These are phyloP conservation scores for Sebastes schlegelii DNA, from an alignment of 2,113 vertebrate species.

Conservation along the genomic window DNA sequence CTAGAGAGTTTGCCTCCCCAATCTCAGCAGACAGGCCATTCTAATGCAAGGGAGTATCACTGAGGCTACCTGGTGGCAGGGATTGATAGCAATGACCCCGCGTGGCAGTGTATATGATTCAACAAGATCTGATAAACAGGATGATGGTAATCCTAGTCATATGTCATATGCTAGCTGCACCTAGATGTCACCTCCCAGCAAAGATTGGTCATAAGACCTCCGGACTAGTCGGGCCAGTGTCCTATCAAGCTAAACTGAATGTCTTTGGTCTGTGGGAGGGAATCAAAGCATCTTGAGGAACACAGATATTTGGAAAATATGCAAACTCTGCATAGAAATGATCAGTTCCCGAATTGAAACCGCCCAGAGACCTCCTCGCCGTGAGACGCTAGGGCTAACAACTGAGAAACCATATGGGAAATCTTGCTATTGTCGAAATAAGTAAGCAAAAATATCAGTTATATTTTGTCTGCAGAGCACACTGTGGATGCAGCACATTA, in stretches of 20 bases:
- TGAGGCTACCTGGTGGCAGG: constrained; percentile 8
- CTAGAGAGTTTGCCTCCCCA: background rate
- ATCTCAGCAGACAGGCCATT: constrained; percentile 12
- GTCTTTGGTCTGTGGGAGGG: background rate
- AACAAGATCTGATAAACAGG: constrained; percentile 2
- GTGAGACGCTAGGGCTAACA: background rate
- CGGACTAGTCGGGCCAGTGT: background rate
- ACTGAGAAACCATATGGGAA: background rate
- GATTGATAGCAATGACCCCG: constrained; percentile 27
- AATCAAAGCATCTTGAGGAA: constrained; percentile 3
- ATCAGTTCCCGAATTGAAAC: background rate
- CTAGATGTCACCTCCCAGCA: constrained; percentile 10
- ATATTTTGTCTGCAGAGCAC: background rate
- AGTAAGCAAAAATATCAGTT: background rate
- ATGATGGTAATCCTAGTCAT: constrained; percentile 15
- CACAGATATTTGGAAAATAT: background rate
- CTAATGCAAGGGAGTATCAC: background rate
- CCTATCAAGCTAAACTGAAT: background rate
- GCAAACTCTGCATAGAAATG: constrained; percentile 1
- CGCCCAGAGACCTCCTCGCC: background rate
- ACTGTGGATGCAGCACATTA: too few relatives aligned
- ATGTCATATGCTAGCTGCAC: constrained; percentile 3
- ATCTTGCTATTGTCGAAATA: background rate
- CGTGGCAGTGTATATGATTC: background rate
- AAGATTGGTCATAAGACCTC: constrained; percentile 17